These are phyloP conservation scores for Leptodactylus fuscus DNA, from an alignment of 2,113 vertebrate species.

Conservation along the genomic window DNA sequence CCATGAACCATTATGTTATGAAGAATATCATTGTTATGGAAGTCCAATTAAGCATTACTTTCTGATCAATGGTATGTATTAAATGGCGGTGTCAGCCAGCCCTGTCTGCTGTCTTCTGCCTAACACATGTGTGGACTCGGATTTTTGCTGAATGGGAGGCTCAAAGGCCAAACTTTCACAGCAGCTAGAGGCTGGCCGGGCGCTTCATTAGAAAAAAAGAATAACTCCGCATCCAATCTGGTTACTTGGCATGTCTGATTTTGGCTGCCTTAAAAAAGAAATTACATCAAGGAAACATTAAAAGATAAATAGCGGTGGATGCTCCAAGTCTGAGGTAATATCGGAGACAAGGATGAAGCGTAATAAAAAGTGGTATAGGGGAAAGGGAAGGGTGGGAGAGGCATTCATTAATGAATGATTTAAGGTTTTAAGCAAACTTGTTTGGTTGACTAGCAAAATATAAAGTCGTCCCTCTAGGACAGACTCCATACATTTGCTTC, in stretches of 20 bases:
- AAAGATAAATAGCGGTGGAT: slow-evolving; percentile 85
- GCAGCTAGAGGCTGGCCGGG: neutral
- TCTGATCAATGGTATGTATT: slow-evolving; percentile 17
- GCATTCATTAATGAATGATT: slow-evolving; percentile 86
- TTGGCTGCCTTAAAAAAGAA: slow-evolving; percentile 79
- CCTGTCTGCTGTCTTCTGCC: slow-evolving; percentile 1
- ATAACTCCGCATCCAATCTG: slow-evolving; percentile 61
- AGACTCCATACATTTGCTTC: slow-evolving; percentile 81
- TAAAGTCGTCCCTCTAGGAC: slow-evolving; percentile 70
- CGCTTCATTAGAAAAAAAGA: slow-evolving; percentile 6
- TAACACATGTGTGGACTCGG: slow-evolving; percentile 31
- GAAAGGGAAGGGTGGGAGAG: slow-evolving; percentile 61
- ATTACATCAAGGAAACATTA: slow-evolving; percentile 86
- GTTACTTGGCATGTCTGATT: slow-evolving; percentile 43
- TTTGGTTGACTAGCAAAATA: slow-evolving; percentile 78
- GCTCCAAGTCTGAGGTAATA: slow-evolving; percentile 83
- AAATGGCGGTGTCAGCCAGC: neutral
- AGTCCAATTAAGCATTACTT: neutral
- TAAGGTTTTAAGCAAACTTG: slow-evolving; percentile 82
- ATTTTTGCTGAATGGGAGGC: slow-evolving; percentile 35
- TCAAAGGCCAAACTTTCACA: slow-evolving; percentile 20
- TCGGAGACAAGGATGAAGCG: slow-evolving; percentile 73
- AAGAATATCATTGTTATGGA: slow-evolving; percentile 7
- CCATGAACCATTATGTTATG: slow-evolving; percentile 37
- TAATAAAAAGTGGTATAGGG: slow-evolving; percentile 28